phyloP scores from a whole-genome alignment of 2,113 vertebrate species.

The Corvus moneduloides region DNA sequence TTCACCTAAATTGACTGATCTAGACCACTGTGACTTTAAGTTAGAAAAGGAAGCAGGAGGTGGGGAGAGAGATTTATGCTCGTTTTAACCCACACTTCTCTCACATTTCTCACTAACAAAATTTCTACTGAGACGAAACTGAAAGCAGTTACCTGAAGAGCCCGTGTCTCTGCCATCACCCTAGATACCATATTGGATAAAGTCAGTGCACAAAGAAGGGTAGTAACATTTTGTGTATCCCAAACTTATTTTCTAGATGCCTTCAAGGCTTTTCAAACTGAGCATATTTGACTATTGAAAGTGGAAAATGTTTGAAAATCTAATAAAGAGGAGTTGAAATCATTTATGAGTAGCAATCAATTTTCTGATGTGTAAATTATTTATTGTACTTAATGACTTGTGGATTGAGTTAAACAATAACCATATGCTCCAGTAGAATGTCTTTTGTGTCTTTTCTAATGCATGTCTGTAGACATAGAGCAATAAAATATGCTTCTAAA shows the following conservation, averaged over 20 bases:
- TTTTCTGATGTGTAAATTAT: slow-evolving; percentile 31
- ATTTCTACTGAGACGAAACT: slow-evolving; percentile 31
- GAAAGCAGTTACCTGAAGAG: background rate
- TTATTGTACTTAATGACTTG: slow-evolving; percentile 36
- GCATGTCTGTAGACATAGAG: background rate
- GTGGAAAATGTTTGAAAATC: background rate
- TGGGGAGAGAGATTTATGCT: background rate
- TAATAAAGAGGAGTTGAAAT: background rate
- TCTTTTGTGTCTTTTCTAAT: background rate
- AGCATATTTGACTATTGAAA: background rate
- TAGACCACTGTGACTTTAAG: background rate
- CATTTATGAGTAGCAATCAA: background rate
- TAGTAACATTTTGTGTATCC: background rate
- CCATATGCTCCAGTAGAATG: background rate
- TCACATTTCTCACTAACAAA: background rate
- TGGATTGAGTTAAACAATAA: slow-evolving; percentile 6
- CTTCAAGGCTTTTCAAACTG: background rate
- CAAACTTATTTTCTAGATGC: background rate
- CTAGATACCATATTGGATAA: background rate
- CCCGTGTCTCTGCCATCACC: background rate
- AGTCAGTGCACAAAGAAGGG: background rate
- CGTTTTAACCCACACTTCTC: background rate
- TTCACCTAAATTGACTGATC: background rate
- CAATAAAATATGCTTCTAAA: slow-evolving; percentile 3
- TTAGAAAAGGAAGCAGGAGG: background rate